Evolutionary conservation across 1,140 invertebrate species (phyloP), one percentile per base, ranked within the genome.

Genomic region (Drosophila virilis): DNA sequence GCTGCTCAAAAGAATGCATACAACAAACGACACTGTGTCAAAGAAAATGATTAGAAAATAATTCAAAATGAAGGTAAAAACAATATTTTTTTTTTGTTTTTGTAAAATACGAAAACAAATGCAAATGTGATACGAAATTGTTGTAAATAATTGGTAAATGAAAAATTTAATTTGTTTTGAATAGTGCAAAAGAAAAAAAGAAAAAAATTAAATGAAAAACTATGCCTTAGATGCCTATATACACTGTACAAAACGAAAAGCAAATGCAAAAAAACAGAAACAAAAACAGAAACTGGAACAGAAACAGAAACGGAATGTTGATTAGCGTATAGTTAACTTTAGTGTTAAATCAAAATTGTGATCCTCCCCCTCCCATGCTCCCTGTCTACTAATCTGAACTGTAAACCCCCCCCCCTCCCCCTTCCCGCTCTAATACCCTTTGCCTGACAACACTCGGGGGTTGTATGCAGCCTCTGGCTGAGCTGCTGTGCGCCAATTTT

Each of bases 71-170:
- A 51, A 42, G 51, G 37, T 33, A 55, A 38, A 40, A 5, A n/a
- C n/a, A n/a, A n/a, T n/a, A n/a, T n/a, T n/a, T n/a, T n/a, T n/a
- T n/a, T n/a, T n/a, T n/a, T n/a, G n/a, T n/a, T n/a, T n/a, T 52
- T 74, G 52, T 67, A 72, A 69, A 45, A 60, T 15, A 9, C 7
- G 43, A 15, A 57, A 62, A 85, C 48, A 78, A 74, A 79, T 83
- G 86, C 83, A 88, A 89, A 89, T 88, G 84, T 88, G 84, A 88
- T 89, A 88, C 84, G 73, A 89, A 89, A 88, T 89, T 88, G 84
- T 89, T 89, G 83, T 83, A 88, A 88, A 89, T 89, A 89, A 88
- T 89, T 89, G 86, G 80, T 85, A 80, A 83, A 83, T 32, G 22
- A 48, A 48, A 48, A 48, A 48, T 22, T 48, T 75, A 73, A 72